Conservation (phyloP, 2,113 vertebrate genomes). For the Vireo altiloquus region DNA sequence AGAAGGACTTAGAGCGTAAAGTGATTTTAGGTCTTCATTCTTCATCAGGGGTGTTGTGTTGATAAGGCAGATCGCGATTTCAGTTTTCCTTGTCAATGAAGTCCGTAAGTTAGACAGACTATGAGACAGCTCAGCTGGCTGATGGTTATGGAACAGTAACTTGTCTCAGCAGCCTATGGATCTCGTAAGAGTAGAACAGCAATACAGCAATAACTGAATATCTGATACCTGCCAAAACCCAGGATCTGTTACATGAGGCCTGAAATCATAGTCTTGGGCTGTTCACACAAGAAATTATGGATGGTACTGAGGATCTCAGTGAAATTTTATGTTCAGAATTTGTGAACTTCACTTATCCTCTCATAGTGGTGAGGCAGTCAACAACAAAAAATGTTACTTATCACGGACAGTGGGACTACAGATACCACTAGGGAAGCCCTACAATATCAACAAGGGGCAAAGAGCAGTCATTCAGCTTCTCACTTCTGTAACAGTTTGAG, state of each 20-base stretch:
- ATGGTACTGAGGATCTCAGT: background rate
- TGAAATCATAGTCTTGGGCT: background rate
- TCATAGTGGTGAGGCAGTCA: background rate
- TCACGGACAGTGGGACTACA: background rate
- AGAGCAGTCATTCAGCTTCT: background rate
- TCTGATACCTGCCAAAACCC: background rate
- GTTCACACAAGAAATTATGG: background rate
- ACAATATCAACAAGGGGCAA: accelerated
- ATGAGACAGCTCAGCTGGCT: background rate
- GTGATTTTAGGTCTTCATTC: background rate
- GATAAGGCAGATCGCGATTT: background rate
- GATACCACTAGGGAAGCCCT: background rate
- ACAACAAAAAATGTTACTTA: background rate
- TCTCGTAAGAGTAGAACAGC: background rate
- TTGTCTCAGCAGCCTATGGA: background rate
- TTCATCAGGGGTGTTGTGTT: background rate
- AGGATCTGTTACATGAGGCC: background rate
- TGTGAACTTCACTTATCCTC: background rate
- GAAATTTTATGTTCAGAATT: background rate
- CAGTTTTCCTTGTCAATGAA: background rate
- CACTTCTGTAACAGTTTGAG: background rate
- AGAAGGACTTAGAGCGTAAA: background rate
- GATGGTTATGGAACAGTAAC: background rate
- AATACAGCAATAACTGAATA: background rate
- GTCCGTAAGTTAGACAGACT: background rate